Base-by-base conservation (phyloP, 2,888 invertebrate species). In the Ectemnius lituratus region DNA sequence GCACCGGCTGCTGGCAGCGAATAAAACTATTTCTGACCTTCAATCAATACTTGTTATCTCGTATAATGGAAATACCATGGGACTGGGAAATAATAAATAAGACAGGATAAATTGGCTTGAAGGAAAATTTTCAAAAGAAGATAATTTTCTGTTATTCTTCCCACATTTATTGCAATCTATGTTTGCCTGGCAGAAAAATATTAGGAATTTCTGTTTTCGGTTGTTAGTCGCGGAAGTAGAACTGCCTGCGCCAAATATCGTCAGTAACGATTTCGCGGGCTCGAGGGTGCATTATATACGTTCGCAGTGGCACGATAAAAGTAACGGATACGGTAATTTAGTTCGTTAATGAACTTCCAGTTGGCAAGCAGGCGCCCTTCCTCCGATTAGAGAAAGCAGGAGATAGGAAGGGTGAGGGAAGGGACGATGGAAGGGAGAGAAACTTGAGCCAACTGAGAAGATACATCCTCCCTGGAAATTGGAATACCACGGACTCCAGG, bases 341-440 rank as follows among this genome's bases (percentile, higher is more conserved):
- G 83, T 84, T 82, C 80, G 84, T 87, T 88, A 88, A 88, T 87
- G 88, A 88, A 88, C 86, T 87, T 85, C 77, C 82, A 86, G 84
- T 88, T 88, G 88, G 87, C 88, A 84, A 82, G 74, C 79, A 61
- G 69, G 66, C 68, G 73, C 61, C 62, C 76, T 73, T 77, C 76
- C 75, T 75, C 71, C 37, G 37, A 37, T 37, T 37, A 37, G 37
- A 37, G 37, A 37, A 37, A 37, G 37, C 5, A 37, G 11, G 37
- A 37, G 11, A 37, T 37, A 37, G 37, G 2, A 8, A 8, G 37
- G 11, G 37, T 2, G 8, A 37, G 37, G 37, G 37, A 11, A 1
- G 37, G 8, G 11, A 37, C 37, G 8, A 11, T 37, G 8, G 37
- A 11, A 37, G 37, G 37, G 78, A 67, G 79, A 83, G 79, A 80